Percentiles rank a stretch among this genome's conserved stretches.
Conservation (phyloP, 2,797 vertebrate genomes). For the Ptychobarbus kaznakovi region DNA sequence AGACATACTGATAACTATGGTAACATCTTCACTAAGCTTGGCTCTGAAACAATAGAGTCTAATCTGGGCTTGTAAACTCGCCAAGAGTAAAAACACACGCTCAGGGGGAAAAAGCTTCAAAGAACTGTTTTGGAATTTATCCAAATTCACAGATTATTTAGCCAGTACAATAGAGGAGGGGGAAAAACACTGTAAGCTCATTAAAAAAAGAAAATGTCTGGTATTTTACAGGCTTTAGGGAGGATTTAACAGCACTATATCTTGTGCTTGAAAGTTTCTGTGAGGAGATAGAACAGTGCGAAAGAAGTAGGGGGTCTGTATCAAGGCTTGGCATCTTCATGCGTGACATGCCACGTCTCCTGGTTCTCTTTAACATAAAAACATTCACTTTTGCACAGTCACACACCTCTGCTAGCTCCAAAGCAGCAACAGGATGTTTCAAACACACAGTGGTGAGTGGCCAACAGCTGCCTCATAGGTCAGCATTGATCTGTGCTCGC, state of each 20-base stretch:
- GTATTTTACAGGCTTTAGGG: slow-evolving; percentile 75
- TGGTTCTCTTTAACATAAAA: slow-evolving; percentile 47
- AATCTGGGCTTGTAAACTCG: slow-evolving; percentile 65
- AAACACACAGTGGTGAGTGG: slow-evolving; percentile 41
- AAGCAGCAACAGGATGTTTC: slow-evolving; percentile 50
- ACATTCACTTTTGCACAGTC: slow-evolving; percentile 46
- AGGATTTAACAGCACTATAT: slow-evolving; percentile 74
- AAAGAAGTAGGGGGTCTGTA: slow-evolving; percentile 28
- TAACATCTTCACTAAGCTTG: slow-evolving; percentile 59
- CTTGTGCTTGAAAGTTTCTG: slow-evolving; percentile 63
- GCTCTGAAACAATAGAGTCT: slow-evolving; percentile 64
- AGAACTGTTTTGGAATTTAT: slow-evolving; percentile 72
- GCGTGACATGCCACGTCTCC: slow-evolving; percentile 21
- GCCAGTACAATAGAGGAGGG: slow-evolving; percentile 62
- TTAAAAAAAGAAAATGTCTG: slow-evolving; percentile 77
- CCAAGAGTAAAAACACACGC: slow-evolving; percentile 64
- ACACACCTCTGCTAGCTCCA: slow-evolving; percentile 36
- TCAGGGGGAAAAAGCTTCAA: slow-evolving; percentile 57
- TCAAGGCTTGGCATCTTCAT: slow-evolving; percentile 49
- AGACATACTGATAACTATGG: slow-evolving; percentile 60
- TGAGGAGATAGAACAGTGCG: slow-evolving; percentile 34
- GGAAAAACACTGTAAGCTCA: slow-evolving; percentile 76
- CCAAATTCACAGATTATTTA: slow-evolving; percentile 78
- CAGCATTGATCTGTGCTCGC: slow-evolving; percentile 30
- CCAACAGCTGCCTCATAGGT: slow-evolving; percentile 39